Evolutionary conservation across 2,797 vertebrate genomes (phyloP).

Genomic region (Danio choprae): DNA sequence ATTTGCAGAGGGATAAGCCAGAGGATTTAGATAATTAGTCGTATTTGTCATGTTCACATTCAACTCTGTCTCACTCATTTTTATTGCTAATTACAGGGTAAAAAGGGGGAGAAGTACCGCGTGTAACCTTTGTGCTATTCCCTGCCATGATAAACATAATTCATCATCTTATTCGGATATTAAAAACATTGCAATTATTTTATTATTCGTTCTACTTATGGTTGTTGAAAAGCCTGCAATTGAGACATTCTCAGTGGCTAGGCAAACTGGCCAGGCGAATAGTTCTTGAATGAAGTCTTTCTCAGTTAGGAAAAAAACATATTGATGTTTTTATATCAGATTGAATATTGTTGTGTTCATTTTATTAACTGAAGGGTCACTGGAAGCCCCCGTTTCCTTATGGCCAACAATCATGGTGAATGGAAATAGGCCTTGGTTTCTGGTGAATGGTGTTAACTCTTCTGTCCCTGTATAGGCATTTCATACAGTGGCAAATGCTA

Average conservation of each 20-base stretch:
- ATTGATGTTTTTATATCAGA: too few species aligned
- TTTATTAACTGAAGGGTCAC: too few species aligned
- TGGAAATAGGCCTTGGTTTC: too few species aligned
- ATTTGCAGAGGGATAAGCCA: slow-evolving; percentile 43
- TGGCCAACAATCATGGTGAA: too few species aligned
- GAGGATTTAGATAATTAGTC: slow-evolving; percentile 34
- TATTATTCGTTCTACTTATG: background rate
- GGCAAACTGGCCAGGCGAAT: too few species aligned
- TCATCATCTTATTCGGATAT: slow-evolving; percentile 27
- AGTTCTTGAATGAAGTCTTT: too few species aligned
- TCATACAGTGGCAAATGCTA: too few species aligned
- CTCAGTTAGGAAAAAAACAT: too few species aligned
- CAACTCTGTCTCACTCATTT: slow-evolving; percentile 24
- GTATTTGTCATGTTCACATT: slow-evolving; percentile 39
- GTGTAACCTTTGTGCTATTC: background rate
- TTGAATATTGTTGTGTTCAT: too few species aligned
- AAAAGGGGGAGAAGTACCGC: background rate
- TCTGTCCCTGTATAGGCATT: too few species aligned
- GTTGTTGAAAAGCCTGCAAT: background rate
- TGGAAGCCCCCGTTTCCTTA: too few species aligned
- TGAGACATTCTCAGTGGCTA: background rate
- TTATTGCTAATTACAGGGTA: slow-evolving; percentile 24
- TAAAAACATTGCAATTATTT: background rate
- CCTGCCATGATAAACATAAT: slow-evolving; percentile 2
- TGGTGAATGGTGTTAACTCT: too few species aligned